A percentile compares a stretch with the other conserved stretches of the same genome.
Conservation (phyloP, 53 echinoderm and acorn worm species). For the Patiria pectinifera region DNA sequence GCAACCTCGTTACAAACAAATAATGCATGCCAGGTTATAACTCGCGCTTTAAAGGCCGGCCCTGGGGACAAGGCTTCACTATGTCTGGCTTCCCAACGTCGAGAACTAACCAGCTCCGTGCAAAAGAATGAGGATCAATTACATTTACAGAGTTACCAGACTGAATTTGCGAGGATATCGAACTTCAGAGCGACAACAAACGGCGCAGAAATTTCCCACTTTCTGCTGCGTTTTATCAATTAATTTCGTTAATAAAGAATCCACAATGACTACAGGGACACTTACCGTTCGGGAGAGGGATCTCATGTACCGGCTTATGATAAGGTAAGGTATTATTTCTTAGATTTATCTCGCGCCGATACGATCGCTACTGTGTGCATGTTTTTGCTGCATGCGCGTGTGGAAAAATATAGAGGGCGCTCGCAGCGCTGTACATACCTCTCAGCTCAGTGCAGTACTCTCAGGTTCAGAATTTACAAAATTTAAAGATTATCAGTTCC, state of each 20-base stretch:
- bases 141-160: constrained; percentile 5
- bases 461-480: no score
- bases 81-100: constrained; percentile 10
- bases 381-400: not conserved
- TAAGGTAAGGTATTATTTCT: constrained; percentile 65
- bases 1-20: no score
- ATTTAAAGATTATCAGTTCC: no score
- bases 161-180: not conserved
- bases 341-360: not conserved
- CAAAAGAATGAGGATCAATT: not conserved
- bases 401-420: not conserved
- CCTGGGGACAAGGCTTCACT: not conserved
- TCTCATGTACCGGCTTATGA: constrained; percentile 93
- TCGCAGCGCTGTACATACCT: not conserved
- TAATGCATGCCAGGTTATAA: no score
- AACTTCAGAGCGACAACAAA: not conserved
- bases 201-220: not conserved
- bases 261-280: constrained; percentile 85
- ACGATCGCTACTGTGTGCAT: no score
- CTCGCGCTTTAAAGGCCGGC: no score
- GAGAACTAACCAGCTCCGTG: no score
- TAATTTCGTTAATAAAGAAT: not conserved
- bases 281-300: constrained; percentile 89
- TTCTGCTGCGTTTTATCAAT: not conserved
- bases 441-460: no score